Conservation (phyloP, 2,797 vertebrate genomes). For the Oryzias dopingdopingensis region DNA sequence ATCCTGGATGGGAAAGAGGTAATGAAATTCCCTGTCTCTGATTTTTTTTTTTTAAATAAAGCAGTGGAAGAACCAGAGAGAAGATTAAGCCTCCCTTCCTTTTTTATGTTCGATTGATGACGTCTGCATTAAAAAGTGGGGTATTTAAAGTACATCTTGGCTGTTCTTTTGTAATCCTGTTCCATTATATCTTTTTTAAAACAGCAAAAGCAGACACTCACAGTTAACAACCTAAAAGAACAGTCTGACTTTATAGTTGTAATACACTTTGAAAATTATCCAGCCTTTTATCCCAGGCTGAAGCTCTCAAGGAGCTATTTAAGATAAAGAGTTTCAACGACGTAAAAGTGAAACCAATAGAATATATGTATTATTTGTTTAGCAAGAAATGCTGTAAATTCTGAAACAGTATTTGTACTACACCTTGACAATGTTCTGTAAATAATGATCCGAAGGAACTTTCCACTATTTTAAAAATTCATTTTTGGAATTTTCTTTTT, state of each 20-base stretch:
- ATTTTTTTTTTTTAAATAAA: conserved; percentile 37
- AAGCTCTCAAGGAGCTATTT: conserved; percentile 2
- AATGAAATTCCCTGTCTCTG: conserved; percentile 28
- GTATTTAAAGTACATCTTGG: conserved; percentile 31
- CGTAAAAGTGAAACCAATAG: neutral
- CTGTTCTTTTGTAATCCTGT: conserved; percentile 32
- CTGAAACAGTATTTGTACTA: too few species aligned
- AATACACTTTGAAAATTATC: conserved; percentile 17
- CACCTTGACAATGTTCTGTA: too few species aligned
- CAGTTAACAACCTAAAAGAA: conserved; percentile 24
- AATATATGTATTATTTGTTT: too few species aligned
- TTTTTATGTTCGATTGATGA: conserved; percentile 53
- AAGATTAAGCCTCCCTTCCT: conserved; percentile 41
- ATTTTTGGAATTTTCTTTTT: too few species aligned
- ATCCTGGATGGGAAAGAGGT: conserved; percentile 15
- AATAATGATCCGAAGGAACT: too few species aligned
- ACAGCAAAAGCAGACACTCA: conserved; percentile 11
- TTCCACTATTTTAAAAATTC: too few species aligned
- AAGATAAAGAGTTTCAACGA: conserved; percentile 6
- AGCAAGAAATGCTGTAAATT: too few species aligned
- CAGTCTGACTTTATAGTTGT: conserved; percentile 7
- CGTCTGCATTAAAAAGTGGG: conserved; percentile 35
- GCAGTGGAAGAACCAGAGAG: conserved; percentile 33
- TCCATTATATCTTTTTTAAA: conserved; percentile 14
- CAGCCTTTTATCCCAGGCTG: conserved; percentile 4